Evolutionary conservation across 1,140 invertebrate species (phyloP), one percentile per base, ranked within the genome.

Genomic region (Formica selysi): DNA sequence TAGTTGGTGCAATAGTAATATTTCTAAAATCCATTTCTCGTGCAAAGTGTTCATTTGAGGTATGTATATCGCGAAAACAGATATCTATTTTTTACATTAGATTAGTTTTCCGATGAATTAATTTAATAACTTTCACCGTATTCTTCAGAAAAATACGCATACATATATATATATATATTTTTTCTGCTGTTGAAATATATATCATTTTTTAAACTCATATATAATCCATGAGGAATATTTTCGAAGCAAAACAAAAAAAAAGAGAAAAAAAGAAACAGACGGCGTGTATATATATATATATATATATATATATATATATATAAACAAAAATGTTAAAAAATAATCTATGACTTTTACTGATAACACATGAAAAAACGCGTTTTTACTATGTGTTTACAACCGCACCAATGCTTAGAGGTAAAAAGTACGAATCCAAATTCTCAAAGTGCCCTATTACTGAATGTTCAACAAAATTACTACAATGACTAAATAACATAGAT

Each of bases 371-470:
- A 83, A 61, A 76, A 89, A 87, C 22, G 61, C 65, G 29, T 87
- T 90, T 90, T 87, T 90, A 89, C 85, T 87, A 38, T 76, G 73
- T 65, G 61, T 89, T 44, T 44, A 44, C 78, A 73, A 90, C 61
- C 85, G 89, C 89, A 90, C 89, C 78, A 88, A 90, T 73, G 85
- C 87, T 70, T 90, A 89, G 76, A 85, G 70, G 61, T 89, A 86
- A 91, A 48, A 87, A 88, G 76, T 86, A 86, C 61, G 62, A 87
- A 90, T 26, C 89, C 88, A 91, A 84, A 81, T 93, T 93, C 92
- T 93, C 87, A 61, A 95, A 95, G 94, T 94, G 93, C 94, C 94
- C 93, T 94, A 93, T 74, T 94, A 91, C 91, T 94, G 67, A 91
- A 93, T 93, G 93, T 95, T 94, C 87, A 92, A 91, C 86, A 91